Percentiles rank a stretch among this genome's conserved stretches.
Conservation (phyloP, 2,113 vertebrate genomes). For the Myiagra hebetior region DNA sequence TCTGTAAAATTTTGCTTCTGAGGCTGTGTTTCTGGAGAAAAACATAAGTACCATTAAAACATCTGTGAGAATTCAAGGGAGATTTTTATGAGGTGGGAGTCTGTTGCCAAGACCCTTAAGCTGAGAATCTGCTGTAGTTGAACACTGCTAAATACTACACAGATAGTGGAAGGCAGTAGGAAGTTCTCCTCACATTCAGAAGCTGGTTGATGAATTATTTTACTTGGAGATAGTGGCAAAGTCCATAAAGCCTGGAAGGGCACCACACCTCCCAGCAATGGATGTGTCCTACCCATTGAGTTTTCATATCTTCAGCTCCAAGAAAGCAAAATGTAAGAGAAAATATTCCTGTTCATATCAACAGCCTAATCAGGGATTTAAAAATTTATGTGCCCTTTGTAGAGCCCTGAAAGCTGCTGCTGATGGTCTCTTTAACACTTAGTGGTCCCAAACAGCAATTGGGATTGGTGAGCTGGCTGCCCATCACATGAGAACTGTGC, state of each 20-base stretch:
- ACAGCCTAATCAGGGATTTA: not conserved
- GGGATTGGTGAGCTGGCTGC: not conserved
- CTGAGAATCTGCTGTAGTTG: not conserved
- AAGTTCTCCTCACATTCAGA: not conserved
- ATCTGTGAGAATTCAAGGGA: not conserved
- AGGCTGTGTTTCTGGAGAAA: not conserved
- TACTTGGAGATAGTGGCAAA: not conserved
- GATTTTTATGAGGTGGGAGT: not conserved
- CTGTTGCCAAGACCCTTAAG: not conserved
- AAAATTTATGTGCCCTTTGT: not conserved
- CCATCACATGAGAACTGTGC: not conserved
- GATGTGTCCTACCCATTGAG: not conserved
- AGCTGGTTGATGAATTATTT: not conserved
- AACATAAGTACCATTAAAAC: not conserved
- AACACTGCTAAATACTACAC: not conserved
- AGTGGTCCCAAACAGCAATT: rapidly evolving
- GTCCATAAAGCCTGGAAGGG: not conserved
- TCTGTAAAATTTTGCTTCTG: not conserved
- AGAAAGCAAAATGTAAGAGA: not conserved
- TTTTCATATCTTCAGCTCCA: not conserved
- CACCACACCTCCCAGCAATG: not conserved
- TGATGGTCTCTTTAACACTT: not conserved
- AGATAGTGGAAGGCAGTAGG: not conserved
- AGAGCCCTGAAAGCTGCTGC: not conserved
- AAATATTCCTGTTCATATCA: not conserved